Conservation (phyloP, 2,113 vertebrate species). For the Oxyruncus cristatus region DNA sequence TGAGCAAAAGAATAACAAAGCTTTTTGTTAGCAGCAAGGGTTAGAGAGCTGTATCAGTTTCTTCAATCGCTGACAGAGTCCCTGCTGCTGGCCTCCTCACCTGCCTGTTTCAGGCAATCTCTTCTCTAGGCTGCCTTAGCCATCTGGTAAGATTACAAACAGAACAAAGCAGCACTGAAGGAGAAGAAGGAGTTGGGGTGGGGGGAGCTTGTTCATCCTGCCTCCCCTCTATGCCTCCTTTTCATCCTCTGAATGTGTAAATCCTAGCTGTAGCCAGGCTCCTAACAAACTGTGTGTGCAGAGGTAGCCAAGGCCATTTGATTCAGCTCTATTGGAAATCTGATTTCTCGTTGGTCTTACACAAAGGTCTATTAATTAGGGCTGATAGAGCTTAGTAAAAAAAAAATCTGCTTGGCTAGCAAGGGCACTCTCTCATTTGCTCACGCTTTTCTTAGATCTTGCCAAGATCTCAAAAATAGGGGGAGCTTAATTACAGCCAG, state of each 20-base stretch:
- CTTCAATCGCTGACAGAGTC: background rate
- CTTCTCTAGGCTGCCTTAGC: conserved; percentile 35
- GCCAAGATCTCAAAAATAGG: conserved; percentile 80
- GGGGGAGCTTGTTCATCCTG: background rate
- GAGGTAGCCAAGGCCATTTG: conserved; percentile 72
- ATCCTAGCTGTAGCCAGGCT: conserved; percentile 16
- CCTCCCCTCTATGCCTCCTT: background rate
- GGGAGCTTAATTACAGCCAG: conserved; percentile 79
- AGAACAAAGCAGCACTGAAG: conserved; percentile 49
- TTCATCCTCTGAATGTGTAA: conserved; percentile 34
- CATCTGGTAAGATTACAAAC: conserved; percentile 60
- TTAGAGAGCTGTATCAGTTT: conserved; percentile 21
- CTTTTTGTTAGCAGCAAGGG: conserved; percentile 1
- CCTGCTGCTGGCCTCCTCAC: conserved; percentile 59
- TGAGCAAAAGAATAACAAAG: conserved; percentile 16
- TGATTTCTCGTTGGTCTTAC: conserved; percentile 74
- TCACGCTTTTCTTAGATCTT: conserved; percentile 76
- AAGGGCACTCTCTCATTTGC: conserved; percentile 53
- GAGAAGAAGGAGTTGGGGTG: background rate
- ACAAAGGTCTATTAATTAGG: conserved; percentile 82
- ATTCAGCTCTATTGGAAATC: conserved; percentile 74
- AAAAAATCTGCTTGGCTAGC: conserved; percentile 77
- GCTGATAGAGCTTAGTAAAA: conserved; percentile 75
- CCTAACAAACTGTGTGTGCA: conserved; percentile 47
- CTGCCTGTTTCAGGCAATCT: conserved; percentile 49